A percentile compares a stretch with the other conserved stretches of the same genome.
Conservation (phyloP, 1,140 invertebrate species). For the Drosophila auraria region DNA sequence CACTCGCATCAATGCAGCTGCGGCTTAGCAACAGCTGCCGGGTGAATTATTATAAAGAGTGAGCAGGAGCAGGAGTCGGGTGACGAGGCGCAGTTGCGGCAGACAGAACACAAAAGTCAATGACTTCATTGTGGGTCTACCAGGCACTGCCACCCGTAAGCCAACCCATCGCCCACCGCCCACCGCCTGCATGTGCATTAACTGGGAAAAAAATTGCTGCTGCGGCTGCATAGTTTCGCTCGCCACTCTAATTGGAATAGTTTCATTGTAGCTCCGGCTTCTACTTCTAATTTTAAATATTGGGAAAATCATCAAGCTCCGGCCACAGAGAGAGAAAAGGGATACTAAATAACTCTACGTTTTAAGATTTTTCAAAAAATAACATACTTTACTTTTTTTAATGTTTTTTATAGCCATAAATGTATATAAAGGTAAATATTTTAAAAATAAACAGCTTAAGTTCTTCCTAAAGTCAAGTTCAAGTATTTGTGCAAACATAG, state of each 20-base stretch:
- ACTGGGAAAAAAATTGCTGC: slow-evolving; percentile 71
- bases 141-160: background rate
- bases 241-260: slow-evolving; percentile 81
- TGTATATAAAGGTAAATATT: too few relatives aligned
- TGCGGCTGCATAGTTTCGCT: slow-evolving; percentile 74
- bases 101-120: slow-evolving; percentile 78
- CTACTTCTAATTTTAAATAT: slow-evolving; percentile 75
- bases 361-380: too few relatives aligned
- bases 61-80: slow-evolving; percentile 14
- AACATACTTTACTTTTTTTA: too few relatives aligned
- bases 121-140: slow-evolving; percentile 77
- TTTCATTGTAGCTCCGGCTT: slow-evolving; percentile 59
- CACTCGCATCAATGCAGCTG: slow-evolving; percentile 69
- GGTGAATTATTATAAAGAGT: slow-evolving; percentile 77
- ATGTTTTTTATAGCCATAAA: too few relatives aligned
- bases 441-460: too few relatives aligned
- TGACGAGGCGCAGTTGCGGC: slow-evolving; percentile 37
- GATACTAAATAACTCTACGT: background rate
- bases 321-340: background rate
- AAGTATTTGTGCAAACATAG: background rate
- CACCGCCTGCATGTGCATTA: slow-evolving; percentile 72
- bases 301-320: slow-evolving; percentile 37
- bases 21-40: slow-evolving; percentile 76
- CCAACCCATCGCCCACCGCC: background rate
- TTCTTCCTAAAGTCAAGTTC: too few relatives aligned